phyloP scores from a whole-genome alignment of 1,140 invertebrate genomes.

The Argopecten irradians region DNA sequence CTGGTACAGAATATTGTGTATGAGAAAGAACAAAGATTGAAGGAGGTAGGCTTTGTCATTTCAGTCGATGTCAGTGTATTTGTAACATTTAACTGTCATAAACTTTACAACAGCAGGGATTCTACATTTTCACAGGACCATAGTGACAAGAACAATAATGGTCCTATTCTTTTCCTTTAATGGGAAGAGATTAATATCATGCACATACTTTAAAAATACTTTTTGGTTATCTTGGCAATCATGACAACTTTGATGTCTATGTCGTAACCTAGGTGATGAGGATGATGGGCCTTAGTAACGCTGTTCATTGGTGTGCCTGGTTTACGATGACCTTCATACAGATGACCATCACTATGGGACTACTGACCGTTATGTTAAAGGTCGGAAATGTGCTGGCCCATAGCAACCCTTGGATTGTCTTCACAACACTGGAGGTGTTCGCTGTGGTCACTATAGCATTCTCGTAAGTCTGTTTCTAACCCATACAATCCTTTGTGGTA shows the following conservation, averaged over 20 bases:
- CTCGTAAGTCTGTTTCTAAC: conserved; percentile 72
- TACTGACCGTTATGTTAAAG: conserved; percentile 79
- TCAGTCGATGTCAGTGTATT: too few relatives aligned
- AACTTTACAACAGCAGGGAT: too few relatives aligned
- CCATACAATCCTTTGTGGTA: too few relatives aligned
- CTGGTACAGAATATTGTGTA: conserved; percentile 86
- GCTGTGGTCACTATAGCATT: conserved; percentile 79
- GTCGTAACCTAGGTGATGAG: conserved; percentile 81
- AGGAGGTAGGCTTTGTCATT: conserved; percentile 76
- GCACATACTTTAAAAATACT: too few relatives aligned
- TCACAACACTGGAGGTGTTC: conserved; percentile 79
- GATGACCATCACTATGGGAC: conserved; percentile 79
- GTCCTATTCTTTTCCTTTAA: too few relatives aligned
- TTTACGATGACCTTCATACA: conserved; percentile 81
- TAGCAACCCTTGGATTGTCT: conserved; percentile 78
- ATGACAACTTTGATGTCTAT: too few relatives aligned
- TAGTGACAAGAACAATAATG: too few relatives aligned
- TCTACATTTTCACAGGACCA: too few relatives aligned
- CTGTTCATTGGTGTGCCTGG: conserved; percentile 82
- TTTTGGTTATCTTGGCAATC: too few relatives aligned
- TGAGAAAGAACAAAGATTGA: conserved; percentile 82
- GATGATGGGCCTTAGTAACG: conserved; percentile 82
- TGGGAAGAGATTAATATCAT: too few relatives aligned
- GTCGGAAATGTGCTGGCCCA: conserved; percentile 79
- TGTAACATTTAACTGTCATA: too few relatives aligned